Evolutionary conservation across 2,113 vertebrate genomes (phyloP).

Genomic region (Crocuta crocuta): DNA sequence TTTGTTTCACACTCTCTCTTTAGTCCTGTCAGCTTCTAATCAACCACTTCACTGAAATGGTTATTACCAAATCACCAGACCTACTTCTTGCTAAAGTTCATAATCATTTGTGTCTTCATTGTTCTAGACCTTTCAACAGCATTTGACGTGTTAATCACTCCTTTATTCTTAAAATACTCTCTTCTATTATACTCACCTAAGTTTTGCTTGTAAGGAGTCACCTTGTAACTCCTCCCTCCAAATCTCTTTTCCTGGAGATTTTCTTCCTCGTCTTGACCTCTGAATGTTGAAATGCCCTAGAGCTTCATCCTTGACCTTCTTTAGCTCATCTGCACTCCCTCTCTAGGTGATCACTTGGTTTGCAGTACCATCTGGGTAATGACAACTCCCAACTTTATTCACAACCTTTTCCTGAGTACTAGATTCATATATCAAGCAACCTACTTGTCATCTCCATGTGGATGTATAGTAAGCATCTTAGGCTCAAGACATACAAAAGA

Average conservation of each 20-base stretch:
- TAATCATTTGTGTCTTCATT: background rate
- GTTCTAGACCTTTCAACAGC: background rate
- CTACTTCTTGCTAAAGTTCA: background rate
- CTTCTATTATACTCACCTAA: background rate
- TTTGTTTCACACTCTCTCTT: background rate
- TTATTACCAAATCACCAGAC: background rate
- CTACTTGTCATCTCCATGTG: background rate
- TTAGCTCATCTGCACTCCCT: background rate
- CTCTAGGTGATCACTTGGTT: background rate
- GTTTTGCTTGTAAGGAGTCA: background rate
- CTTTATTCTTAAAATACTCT: background rate
- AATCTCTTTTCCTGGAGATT: background rate
- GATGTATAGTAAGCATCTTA: background rate
- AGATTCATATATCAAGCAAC: background rate
- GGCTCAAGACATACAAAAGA: background rate
- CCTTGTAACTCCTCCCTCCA: background rate
- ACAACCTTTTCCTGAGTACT: background rate
- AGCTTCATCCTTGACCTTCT: background rate
- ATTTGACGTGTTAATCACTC: background rate
- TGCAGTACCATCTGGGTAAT: background rate
- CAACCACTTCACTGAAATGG: background rate
- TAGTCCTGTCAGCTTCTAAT: background rate
- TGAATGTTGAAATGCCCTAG: background rate
- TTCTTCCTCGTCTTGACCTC: background rate
- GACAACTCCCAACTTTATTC: background rate